Conservation (phyloP, 2,888 invertebrate species). For the Hirtodrosophila histrioides region DNA sequence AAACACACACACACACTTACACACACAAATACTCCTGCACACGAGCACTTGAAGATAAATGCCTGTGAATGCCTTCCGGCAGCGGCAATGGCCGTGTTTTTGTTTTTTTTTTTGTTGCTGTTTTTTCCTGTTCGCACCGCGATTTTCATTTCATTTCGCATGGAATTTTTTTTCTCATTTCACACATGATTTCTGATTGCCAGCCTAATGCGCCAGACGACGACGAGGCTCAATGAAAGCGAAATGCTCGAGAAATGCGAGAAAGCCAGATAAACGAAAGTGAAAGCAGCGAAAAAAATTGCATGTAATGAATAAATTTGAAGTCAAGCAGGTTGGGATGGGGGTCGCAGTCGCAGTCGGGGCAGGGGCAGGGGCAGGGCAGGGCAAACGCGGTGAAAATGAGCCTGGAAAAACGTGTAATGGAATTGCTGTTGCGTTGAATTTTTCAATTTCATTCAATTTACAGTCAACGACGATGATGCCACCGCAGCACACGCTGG, state of each 20-base stretch:
- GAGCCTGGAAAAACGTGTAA: constrained; percentile 74
- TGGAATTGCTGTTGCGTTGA: constrained; percentile 79
- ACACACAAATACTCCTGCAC: constrained; percentile 15
- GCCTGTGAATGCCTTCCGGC: constrained; percentile 51
- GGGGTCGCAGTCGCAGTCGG: not conserved
- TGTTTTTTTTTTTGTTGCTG: constrained; percentile 36
- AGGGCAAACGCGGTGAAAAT: constrained; percentile 71
- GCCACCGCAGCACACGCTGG: constrained; percentile 53
- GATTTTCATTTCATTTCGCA: constrained; percentile 73
- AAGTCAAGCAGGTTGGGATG: constrained; percentile 35
- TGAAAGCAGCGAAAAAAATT: constrained; percentile 71
- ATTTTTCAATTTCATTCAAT: constrained; percentile 83
- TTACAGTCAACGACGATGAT: constrained; percentile 64
- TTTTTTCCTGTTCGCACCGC: constrained; percentile 52
- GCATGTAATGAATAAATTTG: constrained; percentile 82
- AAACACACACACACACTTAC: constrained; percentile 8
- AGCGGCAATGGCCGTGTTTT: constrained; percentile 37
- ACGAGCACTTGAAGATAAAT: constrained; percentile 61
- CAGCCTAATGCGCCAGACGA: constrained; percentile 71
- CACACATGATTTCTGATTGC: constrained; percentile 83
- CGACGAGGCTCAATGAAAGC: constrained; percentile 45
- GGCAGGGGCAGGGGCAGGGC: constrained; percentile 25
- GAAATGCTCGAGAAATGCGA: constrained; percentile 48
- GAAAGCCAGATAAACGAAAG: constrained; percentile 72
- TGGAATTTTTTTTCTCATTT: constrained; percentile 59